Percentiles rank a stretch among this genome's conserved stretches.
phyloP scores from a whole-genome alignment of 1,140 invertebrate genomes.

The Melitaea cinxia region DNA sequence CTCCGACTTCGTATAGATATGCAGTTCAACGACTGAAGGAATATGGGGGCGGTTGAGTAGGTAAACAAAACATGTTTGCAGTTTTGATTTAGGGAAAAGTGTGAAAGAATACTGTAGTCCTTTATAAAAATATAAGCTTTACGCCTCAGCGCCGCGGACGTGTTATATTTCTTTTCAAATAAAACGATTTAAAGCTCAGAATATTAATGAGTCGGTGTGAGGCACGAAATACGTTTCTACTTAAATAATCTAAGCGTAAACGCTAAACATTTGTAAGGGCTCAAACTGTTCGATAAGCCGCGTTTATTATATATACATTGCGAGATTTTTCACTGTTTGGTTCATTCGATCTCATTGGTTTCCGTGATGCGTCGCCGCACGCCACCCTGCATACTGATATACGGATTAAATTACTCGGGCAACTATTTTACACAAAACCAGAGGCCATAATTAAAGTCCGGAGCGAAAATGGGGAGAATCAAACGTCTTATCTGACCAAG shows the following conservation, averaged over 20 bases:
- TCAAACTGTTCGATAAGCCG: neutral
- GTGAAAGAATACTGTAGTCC: slow-evolving; percentile 48
- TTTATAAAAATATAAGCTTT: slow-evolving; percentile 41
- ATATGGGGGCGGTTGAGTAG: slow-evolving; percentile 70
- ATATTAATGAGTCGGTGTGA: slow-evolving; percentile 21
- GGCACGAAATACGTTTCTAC: neutral
- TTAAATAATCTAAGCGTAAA: neutral
- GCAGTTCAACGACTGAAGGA: slow-evolving; percentile 77
- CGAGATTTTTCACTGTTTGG: slow-evolving; percentile 21
- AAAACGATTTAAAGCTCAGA: slow-evolving; percentile 16
- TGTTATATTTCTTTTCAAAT: slow-evolving; percentile 25
- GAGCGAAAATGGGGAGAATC: slow-evolving; percentile 76
- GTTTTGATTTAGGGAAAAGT: slow-evolving; percentile 67
- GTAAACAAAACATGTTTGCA: slow-evolving; percentile 76
- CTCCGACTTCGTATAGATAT: slow-evolving; percentile 75
- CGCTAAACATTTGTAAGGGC: slow-evolving; percentile 4
- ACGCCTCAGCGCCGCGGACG: slow-evolving; percentile 29
- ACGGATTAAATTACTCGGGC: slow-evolving; percentile 76
- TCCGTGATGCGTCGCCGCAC: slow-evolving; percentile 44
- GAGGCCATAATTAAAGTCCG: slow-evolving; percentile 79
- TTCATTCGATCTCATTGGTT: slow-evolving; percentile 40
- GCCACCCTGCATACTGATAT: slow-evolving; percentile 74
- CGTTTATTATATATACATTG: neutral
- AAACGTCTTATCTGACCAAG: slow-evolving; percentile 80
- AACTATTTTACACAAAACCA: slow-evolving; percentile 82